Evolutionary conservation across 2,113 vertebrate genomes (phyloP), one percentile per base, ranked within the genome.

Genomic region (Oryzias woworae): DNA sequence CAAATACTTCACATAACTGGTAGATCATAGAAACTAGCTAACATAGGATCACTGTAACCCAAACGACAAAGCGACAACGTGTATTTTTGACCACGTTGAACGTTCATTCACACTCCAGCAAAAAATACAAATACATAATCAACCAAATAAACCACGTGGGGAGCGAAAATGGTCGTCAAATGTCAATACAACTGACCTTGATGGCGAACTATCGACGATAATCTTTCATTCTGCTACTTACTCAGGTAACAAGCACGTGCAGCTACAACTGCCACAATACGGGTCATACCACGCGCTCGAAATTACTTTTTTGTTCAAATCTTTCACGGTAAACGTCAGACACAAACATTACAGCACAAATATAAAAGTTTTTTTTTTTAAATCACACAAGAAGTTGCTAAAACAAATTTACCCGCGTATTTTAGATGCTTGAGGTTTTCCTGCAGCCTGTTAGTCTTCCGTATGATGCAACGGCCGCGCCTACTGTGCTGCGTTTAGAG

Each of bases 391-490:
- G 4, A 20, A n/a, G 12, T 10, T 8, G 47, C 2, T n/a, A 48
- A 20, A 48, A 7, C 10, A 2, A 2, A 8, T 18, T 0, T 44
- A 7, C 8, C 26, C 44, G n/a, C 20, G 50, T 53, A 13, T 44
- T 62, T 36, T 23, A 15, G 50, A 1, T 1, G 49, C 13, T 31
- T 3, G 2, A 10, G 5, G 47, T 3, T 48, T 17, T 20, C n/a
- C 28, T n/a, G 16, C 3, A 53, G 24, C 51, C 7, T 16, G 62
- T 48, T 51, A 12, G 36, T 42, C 75, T 82, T 75, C 75, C 66
- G 69, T 16, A 24, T 81, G 79, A 78, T 60, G 81, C 84, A 80
- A 76, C 4, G 54, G 15, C n/a, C 8, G 5, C 58, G 15, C 70
- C 3, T 42, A 10, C 50, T n/a, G 0, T 4, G 74, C 0, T 59